These are phyloP conservation scores for Bucco capensis DNA, from an alignment of 2,113 vertebrate genomes.

Conservation along the genomic window DNA sequence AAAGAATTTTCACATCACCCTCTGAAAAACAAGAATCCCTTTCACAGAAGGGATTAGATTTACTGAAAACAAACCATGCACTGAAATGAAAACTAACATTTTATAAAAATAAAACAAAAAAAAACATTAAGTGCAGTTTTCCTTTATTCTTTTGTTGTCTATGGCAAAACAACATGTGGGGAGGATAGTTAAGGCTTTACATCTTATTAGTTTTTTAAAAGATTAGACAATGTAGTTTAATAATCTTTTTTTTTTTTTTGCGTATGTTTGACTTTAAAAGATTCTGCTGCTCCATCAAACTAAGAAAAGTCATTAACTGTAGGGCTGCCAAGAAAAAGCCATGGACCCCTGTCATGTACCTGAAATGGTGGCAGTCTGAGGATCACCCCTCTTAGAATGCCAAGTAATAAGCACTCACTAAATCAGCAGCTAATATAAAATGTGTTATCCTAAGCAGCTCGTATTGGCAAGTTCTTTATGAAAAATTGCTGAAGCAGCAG, in stretches of 20 bases:
- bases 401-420: neutral
- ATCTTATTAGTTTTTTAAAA: neutral
- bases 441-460: neutral
- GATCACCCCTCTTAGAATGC: neutral
- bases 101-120: neutral
- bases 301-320: neutral
- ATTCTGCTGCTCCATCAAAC: neutral
- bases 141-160: neutral
- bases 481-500: neutral
- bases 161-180: neutral
- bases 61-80: neutral
- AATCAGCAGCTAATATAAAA: neutral
- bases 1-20: neutral
- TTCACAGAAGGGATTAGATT: neutral
- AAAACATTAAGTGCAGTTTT: neutral
- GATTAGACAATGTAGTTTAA: too few species aligned
- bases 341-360: neutral
- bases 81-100: neutral
- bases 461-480: neutral
- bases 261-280: neutral
- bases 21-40: neutral
- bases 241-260: neutral
- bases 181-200: neutral
- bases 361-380: neutral
- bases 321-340: neutral